These are phyloP conservation scores for Cephus runcator DNA, from an alignment of 2,888 invertebrate genomes.

Conservation along the genomic window DNA sequence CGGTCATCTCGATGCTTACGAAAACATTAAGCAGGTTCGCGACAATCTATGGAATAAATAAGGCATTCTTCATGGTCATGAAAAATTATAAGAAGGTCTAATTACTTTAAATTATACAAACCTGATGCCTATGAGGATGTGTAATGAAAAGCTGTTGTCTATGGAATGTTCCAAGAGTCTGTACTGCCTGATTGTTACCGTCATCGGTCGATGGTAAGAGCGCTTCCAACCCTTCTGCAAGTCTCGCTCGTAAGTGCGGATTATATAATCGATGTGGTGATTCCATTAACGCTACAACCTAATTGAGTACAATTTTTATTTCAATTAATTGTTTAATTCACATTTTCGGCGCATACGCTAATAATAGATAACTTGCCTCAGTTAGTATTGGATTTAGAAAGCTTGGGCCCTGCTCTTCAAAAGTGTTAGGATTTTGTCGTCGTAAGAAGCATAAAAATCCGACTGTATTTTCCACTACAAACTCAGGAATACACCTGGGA, in stretches of 20 bases:
- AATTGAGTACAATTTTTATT: background rate
- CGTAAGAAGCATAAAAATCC: slow-evolving; percentile 82
- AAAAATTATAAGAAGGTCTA: background rate
- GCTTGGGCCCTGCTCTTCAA: slow-evolving; percentile 75
- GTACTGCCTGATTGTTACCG: slow-evolving; percentile 58
- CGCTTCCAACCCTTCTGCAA: slow-evolving; percentile 90
- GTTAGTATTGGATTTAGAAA: slow-evolving; percentile 78
- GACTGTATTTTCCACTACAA: slow-evolving; percentile 87
- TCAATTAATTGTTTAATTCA: background rate
- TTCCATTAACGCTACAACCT: slow-evolving; percentile 88
- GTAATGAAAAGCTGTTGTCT: slow-evolving; percentile 80
- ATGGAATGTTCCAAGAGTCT: slow-evolving; percentile 68
- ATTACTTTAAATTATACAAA: slow-evolving; percentile 45
- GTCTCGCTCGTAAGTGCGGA: slow-evolving; percentile 89
- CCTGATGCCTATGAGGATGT: slow-evolving; percentile 79
- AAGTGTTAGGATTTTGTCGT: slow-evolving; percentile 71
- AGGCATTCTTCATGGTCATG: background rate
- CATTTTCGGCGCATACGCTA: background rate
- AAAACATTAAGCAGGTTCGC: slow-evolving; percentile 88
- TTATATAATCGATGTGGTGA: slow-evolving; percentile 84
- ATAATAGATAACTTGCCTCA: slow-evolving; percentile 61
- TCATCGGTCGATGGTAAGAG: slow-evolving; percentile 81
- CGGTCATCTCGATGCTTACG: slow-evolving; percentile 98
- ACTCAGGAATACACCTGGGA: slow-evolving; percentile 87
- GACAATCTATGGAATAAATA: slow-evolving; percentile 72